These are phyloP conservation scores for Gryllus longicercus DNA, from an alignment of 2,888 invertebrate species.

Conservation along the genomic window DNA sequence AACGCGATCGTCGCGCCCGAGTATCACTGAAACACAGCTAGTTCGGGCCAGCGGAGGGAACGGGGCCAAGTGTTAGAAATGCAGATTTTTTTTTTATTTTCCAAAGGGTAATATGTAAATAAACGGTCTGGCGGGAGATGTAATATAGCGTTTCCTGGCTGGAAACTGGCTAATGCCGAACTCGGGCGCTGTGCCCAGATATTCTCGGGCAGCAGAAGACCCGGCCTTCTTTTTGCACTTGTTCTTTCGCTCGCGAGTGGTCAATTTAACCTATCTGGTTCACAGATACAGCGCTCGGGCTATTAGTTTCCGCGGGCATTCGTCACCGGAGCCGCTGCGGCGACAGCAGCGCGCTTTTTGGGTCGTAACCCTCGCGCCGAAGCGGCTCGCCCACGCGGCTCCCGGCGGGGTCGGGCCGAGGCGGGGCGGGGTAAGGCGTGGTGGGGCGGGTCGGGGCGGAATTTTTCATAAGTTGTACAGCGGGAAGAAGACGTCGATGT, in stretches of 20 bases:
- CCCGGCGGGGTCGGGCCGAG: neutral
- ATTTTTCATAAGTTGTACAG: neutral
- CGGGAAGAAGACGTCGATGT: neutral
- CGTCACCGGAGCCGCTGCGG: neutral
- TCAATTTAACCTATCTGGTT: constrained; percentile 17
- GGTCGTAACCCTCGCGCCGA: neutral
- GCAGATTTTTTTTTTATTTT: neutral
- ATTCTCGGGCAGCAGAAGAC: neutral
- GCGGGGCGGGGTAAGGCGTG: neutral
- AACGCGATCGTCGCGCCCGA: neutral
- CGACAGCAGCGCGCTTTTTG: neutral
- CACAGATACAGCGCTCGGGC: neutral
- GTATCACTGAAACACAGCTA: too few species aligned
- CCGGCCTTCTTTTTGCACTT: neutral
- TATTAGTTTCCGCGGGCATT: neutral
- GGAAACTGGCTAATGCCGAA: neutral
- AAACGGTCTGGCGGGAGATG: neutral
- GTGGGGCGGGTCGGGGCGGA: neutral
- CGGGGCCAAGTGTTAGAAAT: neutral
- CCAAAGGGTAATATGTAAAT: neutral
- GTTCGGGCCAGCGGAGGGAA: neutral
- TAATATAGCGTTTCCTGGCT: neutral
- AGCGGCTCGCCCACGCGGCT: neutral
- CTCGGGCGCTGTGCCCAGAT: neutral
- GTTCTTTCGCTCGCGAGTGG: neutral